phyloP scores from a whole-genome alignment of 2,888 invertebrate genomes.

The Taphrorychus bicolor region DNA sequence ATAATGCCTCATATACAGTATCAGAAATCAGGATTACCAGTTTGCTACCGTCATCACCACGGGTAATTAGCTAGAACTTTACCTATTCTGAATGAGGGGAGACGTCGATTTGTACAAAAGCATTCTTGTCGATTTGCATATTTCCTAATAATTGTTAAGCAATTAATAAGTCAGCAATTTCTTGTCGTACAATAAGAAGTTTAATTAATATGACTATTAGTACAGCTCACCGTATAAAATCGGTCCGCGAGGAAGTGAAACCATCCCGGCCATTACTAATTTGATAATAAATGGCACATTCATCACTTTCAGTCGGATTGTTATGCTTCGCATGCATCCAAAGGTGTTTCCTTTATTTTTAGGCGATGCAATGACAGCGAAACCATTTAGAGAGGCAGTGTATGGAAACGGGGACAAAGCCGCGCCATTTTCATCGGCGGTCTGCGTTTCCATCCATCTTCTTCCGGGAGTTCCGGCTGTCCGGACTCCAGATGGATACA shows the following conservation, averaged over 20 bases:
- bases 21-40: no score
- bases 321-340: constrained; percentile 7
- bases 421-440: constrained; percentile 26
- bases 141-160: no score
- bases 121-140: no score
- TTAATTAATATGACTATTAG: no score
- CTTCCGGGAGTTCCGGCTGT: constrained; percentile 32
- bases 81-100: no score
- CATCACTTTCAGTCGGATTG: constrained; percentile 5
- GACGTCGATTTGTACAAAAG: no score
- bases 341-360: constrained; percentile 20
- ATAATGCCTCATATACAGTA: no score
- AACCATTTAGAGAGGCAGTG: constrained; percentile 17
- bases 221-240: no score
- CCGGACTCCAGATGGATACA: constrained; percentile 36
- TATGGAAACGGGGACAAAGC: constrained; percentile 19
- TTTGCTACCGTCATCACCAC: no score
- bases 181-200: no score
- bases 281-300: constrained; percentile 14
- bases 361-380: constrained; percentile 13
- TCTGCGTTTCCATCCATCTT: constrained; percentile 35
- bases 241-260: not conserved
- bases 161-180: no score
- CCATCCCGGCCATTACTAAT: not conserved
- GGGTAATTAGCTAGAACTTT: no score